Percentiles rank a stretch among this genome's conserved stretches.
These are phyloP conservation scores for Crotalus tigris DNA, from an alignment of 2,113 vertebrate species.

Conservation along the genomic window DNA sequence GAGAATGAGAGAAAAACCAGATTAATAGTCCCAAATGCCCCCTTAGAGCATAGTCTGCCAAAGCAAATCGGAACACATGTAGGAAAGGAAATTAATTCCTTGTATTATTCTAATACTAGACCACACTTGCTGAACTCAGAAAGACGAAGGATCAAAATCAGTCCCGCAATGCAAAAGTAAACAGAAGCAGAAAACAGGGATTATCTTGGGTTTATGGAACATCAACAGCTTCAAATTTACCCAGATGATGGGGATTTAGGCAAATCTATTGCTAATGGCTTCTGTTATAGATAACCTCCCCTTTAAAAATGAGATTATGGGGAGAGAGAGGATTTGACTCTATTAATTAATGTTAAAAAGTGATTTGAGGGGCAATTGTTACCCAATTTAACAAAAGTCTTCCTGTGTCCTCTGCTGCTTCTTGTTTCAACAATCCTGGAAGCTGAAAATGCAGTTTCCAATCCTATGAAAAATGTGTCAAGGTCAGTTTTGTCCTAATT, in stretches of 20 bases:
- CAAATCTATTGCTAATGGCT: conserved; percentile 32
- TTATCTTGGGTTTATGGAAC: conserved; percentile 42
- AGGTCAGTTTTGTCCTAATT: neutral
- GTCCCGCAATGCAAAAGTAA: conserved; percentile 28
- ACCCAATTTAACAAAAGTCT: neutral
- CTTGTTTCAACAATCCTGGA: neutral
- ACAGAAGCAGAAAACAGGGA: conserved; percentile 43
- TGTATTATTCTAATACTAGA: neutral
- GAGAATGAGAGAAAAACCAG: neutral
- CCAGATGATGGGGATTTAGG: conserved; percentile 51
- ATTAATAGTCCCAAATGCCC: neutral
- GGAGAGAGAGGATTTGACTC: conserved; percentile 28
- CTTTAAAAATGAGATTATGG: conserved; percentile 49
- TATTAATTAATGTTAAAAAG: conserved; percentile 55
- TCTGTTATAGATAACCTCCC: conserved; percentile 46
- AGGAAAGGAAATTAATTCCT: conserved; percentile 15
- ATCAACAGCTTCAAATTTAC: conserved; percentile 53
- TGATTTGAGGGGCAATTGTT: conserved; percentile 34
- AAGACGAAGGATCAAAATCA: conserved; percentile 30
- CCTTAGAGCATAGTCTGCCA: neutral
- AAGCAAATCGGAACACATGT: neutral
- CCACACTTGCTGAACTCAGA: conserved; percentile 21
- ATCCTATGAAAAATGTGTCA: neutral
- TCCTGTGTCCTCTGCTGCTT: neutral
- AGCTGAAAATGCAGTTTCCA: neutral